Evolutionary conservation across 2,797 vertebrate species (phyloP).

Genomic region (Apodemus agrarius): DNA sequence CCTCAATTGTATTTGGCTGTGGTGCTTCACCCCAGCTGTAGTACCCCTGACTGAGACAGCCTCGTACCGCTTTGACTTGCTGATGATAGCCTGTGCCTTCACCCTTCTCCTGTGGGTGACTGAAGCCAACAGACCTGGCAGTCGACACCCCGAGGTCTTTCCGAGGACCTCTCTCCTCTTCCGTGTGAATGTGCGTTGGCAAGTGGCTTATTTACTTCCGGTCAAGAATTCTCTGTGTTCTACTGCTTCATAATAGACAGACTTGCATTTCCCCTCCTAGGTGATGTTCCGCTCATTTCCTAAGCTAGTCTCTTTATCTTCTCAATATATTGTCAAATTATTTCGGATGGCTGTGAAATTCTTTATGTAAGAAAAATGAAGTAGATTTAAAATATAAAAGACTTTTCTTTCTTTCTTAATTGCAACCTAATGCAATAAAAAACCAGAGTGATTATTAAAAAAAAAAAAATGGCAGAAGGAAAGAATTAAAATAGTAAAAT

Average conservation of each 20-base stretch:
- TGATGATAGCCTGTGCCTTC: not conserved
- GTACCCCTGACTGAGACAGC: not conserved
- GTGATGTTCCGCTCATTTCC: not conserved
- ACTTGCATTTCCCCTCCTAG: not conserved
- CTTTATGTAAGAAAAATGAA: conserved; percentile 30
- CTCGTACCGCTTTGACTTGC: not conserved
- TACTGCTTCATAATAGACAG: conserved; percentile 9
- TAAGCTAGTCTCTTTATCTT: not conserved
- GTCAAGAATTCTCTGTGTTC: conserved; percentile 25
- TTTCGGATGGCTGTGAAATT: conserved; percentile 26
- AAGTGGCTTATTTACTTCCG: not conserved
- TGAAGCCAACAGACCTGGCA: not conserved
- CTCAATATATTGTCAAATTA: not conserved
- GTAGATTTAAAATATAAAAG: conserved; percentile 61
- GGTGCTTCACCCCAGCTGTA: not conserved
- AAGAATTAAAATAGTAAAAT: conserved; percentile 81
- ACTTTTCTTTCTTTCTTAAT: conserved; percentile 59
- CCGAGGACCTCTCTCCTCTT: not conserved
- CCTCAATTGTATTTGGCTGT: not conserved
- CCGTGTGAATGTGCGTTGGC: not conserved
- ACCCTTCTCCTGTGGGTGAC: not conserved
- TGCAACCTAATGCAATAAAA: conserved; percentile 82
- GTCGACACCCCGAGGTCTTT: not conserved
- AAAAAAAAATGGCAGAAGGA: conserved; percentile 76
- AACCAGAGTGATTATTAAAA: conserved; percentile 74